phyloP scores from a whole-genome alignment of 2,113 vertebrate species.

The Dasyornis broadbenti region DNA sequence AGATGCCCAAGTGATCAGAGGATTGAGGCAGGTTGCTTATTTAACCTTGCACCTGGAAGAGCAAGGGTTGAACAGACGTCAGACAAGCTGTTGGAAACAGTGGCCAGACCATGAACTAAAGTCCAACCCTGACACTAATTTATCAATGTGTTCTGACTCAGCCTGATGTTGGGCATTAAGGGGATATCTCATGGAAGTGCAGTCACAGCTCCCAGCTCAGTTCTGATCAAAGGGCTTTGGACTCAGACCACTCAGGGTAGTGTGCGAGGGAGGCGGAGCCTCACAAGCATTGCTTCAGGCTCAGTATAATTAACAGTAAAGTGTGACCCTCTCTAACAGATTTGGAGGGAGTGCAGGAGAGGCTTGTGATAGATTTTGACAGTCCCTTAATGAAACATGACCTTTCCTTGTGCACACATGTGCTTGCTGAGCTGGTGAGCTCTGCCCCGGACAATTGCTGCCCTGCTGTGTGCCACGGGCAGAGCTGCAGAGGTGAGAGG shows the following conservation, averaged over 20 bases:
- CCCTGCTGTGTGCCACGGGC: accelerated
- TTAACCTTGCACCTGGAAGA: neutral
- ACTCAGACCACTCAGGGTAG: neutral
- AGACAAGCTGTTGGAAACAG: neutral
- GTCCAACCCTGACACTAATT: neutral
- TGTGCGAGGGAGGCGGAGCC: accelerated
- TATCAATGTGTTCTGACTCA: neutral
- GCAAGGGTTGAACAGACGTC: neutral
- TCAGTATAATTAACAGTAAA: neutral
- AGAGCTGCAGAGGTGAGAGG: neutral
- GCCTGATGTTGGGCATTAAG: neutral
- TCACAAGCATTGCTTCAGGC: accelerated
- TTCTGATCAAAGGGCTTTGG: neutral
- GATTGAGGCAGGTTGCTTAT: neutral
- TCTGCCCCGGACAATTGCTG: accelerated
- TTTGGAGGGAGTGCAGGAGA: neutral
- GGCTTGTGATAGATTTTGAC: neutral
- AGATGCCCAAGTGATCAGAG: neutral
- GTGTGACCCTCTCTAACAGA: neutral
- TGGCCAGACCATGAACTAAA: neutral
- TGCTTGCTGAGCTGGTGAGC: neutral
- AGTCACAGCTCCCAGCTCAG: neutral
- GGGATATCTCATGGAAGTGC: neutral
- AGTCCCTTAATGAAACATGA: neutral
- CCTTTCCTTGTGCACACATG: neutral